phyloP scores from a whole-genome alignment of 1,140 invertebrate species.

The Penaeus vannamei region DNA sequence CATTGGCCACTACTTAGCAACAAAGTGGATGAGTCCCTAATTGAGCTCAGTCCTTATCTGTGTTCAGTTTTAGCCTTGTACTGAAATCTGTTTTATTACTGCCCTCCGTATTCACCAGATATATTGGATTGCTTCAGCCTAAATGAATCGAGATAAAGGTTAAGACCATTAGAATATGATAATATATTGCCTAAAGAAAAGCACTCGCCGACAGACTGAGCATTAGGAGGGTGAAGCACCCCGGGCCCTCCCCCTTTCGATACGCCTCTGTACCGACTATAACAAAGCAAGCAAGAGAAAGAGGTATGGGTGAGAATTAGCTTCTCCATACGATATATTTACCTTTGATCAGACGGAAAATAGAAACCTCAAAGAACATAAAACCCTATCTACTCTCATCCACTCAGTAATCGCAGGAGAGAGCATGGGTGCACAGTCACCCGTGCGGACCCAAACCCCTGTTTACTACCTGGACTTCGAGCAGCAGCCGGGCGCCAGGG shows the following conservation, averaged over 20 bases:
- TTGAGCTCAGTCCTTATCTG: no score
- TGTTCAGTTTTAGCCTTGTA: no score
- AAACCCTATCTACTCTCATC: not conserved
- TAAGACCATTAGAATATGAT: not conserved
- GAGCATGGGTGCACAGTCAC: conserved; percentile 34
- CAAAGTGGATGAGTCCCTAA: no score
- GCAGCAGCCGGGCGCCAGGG: conserved; percentile 19
- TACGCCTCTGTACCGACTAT: not conserved
- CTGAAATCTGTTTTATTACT: no score
- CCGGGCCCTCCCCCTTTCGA: not conserved
- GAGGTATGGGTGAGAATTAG: not conserved
- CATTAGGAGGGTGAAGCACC: no score
- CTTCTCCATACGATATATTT: no score
- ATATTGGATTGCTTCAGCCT: not conserved
- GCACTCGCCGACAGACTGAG: no score
- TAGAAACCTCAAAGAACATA: no score
- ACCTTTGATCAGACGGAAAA: no score
- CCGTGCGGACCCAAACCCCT: conserved; percentile 51
- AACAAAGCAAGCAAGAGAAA: not conserved
- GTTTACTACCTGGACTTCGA: conserved; percentile 41
- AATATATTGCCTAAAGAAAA: not conserved
- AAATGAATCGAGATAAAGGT: not conserved
- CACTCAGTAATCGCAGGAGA: conserved; percentile 41
- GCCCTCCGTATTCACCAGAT: not conserved
- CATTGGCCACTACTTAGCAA: no score